A percentile compares a stretch with the other conserved stretches of the same genome.
Evolutionary conservation across 2,888 invertebrate genomes (phyloP).

Genomic region (Sceliomorpha sp.): DNA sequence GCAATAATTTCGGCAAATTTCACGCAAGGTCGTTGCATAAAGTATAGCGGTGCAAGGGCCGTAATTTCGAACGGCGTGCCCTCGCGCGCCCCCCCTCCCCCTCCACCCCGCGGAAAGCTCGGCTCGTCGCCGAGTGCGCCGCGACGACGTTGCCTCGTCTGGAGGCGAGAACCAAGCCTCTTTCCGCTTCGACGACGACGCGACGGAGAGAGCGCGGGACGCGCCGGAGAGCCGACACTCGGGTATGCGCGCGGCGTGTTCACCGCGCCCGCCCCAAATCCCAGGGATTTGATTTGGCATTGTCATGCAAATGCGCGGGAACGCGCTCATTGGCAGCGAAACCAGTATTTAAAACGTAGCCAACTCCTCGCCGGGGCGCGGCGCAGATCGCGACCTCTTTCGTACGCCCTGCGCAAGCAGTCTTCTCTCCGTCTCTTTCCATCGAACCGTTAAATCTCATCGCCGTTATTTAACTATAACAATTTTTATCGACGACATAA

Average conservation of each 20-base stretch:
- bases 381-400: too few species aligned
- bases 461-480: too few species aligned
- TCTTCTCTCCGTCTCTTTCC: too few species aligned
- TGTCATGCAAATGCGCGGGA: slow-evolving; percentile 4
- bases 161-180: not conserved
- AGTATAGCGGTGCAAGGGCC: too few species aligned
- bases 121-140: not conserved
- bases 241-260: not conserved
- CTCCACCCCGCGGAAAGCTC: not conserved
- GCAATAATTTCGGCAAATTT: too few species aligned
- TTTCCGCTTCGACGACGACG: not conserved
- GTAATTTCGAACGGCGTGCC: not conserved
- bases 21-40: too few species aligned
- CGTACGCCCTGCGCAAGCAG: too few species aligned
- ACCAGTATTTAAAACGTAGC: not conserved
- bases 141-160: too few species aligned
- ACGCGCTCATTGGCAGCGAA: not conserved
- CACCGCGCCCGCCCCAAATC: slow-evolving; percentile 1
- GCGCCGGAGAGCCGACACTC: not conserved
- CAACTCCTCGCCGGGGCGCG: too few species aligned
- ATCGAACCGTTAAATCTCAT: too few species aligned
- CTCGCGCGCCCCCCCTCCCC: not conserved
- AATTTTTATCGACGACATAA: too few species aligned
- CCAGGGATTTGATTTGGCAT: slow-evolving; percentile 1
- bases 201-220: not conserved